Evolutionary conservation across 2,797 vertebrate species (phyloP).

Genomic region (Microchirus variegatus): DNA sequence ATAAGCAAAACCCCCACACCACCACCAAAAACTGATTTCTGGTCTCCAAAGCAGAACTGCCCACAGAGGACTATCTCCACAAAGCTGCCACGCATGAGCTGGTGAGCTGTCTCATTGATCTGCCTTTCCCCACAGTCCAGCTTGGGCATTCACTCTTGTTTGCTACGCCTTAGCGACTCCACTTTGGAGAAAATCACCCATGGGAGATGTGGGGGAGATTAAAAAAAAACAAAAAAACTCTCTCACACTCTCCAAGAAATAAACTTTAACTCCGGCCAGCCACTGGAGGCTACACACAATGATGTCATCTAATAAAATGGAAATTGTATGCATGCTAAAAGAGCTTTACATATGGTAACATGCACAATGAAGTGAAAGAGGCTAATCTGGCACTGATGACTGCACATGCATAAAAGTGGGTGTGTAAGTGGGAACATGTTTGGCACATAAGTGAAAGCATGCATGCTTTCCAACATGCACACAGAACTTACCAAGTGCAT

Average conservation of each 20-base stretch:
- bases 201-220: conserved; percentile 53
- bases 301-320: conserved; percentile 53
- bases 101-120: conserved; percentile 79
- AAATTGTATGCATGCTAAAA: conserved; percentile 42
- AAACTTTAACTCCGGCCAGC: conserved; percentile 49
- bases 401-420: conserved; percentile 26
- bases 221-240: conserved; percentile 8
- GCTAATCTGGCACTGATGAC: conserved; percentile 40
- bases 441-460: conserved; percentile 16
- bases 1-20: conserved; percentile 59
- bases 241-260: conserved; percentile 43
- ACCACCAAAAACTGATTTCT: conserved; percentile 69
- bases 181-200: conserved; percentile 76
- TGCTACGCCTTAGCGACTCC: conserved; percentile 73
- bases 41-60: conserved; percentile 77
- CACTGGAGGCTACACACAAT: conserved; percentile 17
- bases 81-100: conserved; percentile 75
- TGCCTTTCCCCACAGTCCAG: conserved; percentile 68
- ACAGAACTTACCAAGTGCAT: conserved; percentile 6
- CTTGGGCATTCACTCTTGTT: conserved; percentile 71
- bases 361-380: conserved; percentile 40
- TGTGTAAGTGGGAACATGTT: conserved; percentile 19
- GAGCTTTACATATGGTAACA: conserved; percentile 24
- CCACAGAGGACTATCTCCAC: conserved; percentile 72
- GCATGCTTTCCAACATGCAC: conserved; percentile 6